phyloP scores from a whole-genome alignment of 92 coral and sea anemone species.

The Phenganax stokvisi region DNA sequence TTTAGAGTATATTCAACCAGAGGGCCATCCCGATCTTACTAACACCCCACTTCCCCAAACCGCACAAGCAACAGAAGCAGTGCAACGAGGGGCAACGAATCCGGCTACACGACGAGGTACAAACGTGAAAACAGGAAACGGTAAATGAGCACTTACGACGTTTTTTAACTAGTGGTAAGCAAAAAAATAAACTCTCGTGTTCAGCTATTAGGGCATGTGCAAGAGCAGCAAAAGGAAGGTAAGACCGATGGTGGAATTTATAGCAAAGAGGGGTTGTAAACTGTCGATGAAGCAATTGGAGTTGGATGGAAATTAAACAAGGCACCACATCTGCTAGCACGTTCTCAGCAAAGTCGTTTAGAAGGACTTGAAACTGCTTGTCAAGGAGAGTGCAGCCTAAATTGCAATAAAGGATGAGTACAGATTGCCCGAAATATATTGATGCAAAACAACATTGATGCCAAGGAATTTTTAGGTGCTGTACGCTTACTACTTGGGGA shows the following conservation, averaged over 20 bases:
- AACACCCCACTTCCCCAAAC: constrained; percentile 5
- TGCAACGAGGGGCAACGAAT: not conserved
- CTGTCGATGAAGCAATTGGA: constrained; percentile 37
- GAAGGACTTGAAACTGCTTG: constrained; percentile 26
- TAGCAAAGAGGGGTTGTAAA: constrained; percentile 49
- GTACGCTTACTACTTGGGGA: constrained; percentile 26
- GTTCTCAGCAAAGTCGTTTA: constrained; percentile 27
- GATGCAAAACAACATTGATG: constrained; percentile 30
- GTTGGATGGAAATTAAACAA: constrained; percentile 47
- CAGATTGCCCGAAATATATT: constrained; percentile 38
- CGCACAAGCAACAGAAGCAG: constrained; percentile 20
- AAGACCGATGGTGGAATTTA: constrained; percentile 48
- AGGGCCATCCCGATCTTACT: constrained; percentile 25
- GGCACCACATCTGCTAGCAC: constrained; percentile 32
- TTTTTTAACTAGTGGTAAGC: constrained; percentile 41
- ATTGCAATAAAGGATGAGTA: constrained; percentile 18
- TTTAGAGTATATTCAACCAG: constrained; percentile 9
- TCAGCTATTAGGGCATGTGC: constrained; percentile 47
- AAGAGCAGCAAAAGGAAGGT: constrained; percentile 42
- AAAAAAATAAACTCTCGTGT: constrained; percentile 34
- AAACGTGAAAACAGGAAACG: constrained; percentile 5
- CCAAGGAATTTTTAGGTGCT: constrained; percentile 25
- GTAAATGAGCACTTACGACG: constrained; percentile 35
- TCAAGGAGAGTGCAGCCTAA: constrained; percentile 20
- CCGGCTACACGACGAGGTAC: not conserved